Base-by-base conservation (phyloP, 2,113 vertebrate genomes). In the Myotis lucifugus region DNA sequence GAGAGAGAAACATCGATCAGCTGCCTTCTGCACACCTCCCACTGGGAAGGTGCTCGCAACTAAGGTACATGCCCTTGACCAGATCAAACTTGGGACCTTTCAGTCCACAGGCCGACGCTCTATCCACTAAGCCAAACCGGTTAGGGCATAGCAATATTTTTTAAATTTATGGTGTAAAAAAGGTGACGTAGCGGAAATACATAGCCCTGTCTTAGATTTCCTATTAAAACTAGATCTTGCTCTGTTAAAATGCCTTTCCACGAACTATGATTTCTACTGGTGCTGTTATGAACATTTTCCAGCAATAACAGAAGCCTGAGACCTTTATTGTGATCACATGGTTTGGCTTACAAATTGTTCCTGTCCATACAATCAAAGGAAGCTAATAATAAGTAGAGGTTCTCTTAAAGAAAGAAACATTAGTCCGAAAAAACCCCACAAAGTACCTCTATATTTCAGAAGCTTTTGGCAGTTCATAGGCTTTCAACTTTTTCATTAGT, bases 341-440 rank as follows among this genome's bases (percentile, higher is more conserved):
- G 37, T 25, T 76, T 82, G 37, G 46, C 19, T 91, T 66, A 79
- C 50, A 74, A 77, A 73, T 46, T 74, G 48, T 48, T 83, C 7
- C 52, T 76, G 15, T 73, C 48, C 4, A 78, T 6, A 12, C 7
- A 85, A 79, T n/a, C 70, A 86, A 78, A 84, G 46, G 10, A 91
- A 79, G n/a, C 14, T 59, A 88, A 74, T 12, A 10, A 12, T 27
- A 70, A 88, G 40, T 50, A 27, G 37, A 82, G 19, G 14, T 84
- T 89, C 42, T 82, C 76, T 91, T 82, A 86, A 64, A 91, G 56
- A 90, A 85, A 86, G 14, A 76, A 76, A 76, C 10, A 25, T 14
- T 14, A 74, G 11, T 59, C 21, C 27, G 1, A 40, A 34, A 61
- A 90, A 72, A 69, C 11, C 21, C n/a, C 46, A 79, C n/a, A 90